Conservation (phyloP, 1,140 invertebrate species). For the Microvelia longipes region DNA sequence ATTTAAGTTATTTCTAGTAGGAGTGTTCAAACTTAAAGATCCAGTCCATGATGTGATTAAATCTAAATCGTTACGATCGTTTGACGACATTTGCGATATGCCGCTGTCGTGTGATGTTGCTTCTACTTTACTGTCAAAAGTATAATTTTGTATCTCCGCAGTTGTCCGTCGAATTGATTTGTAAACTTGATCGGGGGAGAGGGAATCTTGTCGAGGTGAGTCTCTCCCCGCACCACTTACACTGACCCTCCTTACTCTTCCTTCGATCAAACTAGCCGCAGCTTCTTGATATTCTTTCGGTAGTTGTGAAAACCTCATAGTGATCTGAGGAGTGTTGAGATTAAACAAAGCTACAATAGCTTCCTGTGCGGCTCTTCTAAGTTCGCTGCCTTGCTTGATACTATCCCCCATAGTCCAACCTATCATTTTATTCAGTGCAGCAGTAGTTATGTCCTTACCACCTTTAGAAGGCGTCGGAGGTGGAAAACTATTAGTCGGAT, state of each 20-base stretch:
- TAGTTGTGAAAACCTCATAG: constrained; percentile 62
- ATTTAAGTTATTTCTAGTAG: constrained; percentile 6
- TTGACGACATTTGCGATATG: constrained; percentile 64
- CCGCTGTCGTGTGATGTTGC: constrained; percentile 77
- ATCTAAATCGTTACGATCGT: constrained; percentile 9
- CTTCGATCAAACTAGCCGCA: constrained; percentile 67
- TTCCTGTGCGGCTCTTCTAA: constrained; percentile 57
- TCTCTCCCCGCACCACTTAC: constrained; percentile 7
- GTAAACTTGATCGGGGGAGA: constrained; percentile 27
- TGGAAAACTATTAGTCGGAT: constrained; percentile 27
- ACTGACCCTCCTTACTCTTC: constrained; percentile 42
- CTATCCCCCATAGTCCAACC: constrained; percentile 35
- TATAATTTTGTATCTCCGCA: constrained; percentile 83
- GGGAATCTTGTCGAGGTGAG: constrained; percentile 6
- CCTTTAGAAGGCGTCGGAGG: constrained; percentile 29
- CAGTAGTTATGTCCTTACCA: constrained; percentile 36
- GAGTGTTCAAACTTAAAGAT: constrained; percentile 7
- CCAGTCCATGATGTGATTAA: constrained; percentile 8
- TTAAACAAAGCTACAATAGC: constrained; percentile 77
- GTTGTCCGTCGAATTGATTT: constrained; percentile 73
- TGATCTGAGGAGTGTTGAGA: constrained; percentile 73
- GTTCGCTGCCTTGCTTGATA: constrained; percentile 48
- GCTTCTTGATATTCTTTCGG: constrained; percentile 67
- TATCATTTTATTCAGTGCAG: constrained; percentile 47
- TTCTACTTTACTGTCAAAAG: constrained; percentile 41